Conservation (phyloP, 2,113 vertebrate species). For the Oxygymnocypris stewartii region DNA sequence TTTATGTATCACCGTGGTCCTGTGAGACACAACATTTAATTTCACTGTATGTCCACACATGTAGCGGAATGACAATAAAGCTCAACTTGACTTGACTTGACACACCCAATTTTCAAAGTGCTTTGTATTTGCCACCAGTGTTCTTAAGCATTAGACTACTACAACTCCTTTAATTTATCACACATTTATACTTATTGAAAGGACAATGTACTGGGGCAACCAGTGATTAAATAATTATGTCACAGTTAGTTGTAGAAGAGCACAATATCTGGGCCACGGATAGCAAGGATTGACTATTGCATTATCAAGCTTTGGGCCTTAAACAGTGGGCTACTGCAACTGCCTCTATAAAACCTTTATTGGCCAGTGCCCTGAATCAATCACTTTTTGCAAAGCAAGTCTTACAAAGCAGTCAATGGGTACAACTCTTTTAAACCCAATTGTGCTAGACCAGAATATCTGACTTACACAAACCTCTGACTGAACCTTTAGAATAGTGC, state of each 20-base stretch:
- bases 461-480: background rate
- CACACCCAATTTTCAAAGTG: background rate
- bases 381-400: slow-evolving; percentile 1
- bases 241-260: slow-evolving; percentile 3
- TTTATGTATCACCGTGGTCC: too few relatives aligned
- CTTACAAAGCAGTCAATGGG: background rate
- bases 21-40: too few relatives aligned
- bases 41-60: too few relatives aligned
- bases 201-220: slow-evolving; percentile 4
- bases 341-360: slow-evolving; percentile 9
- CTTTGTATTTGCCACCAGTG: background rate
- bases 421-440: slow-evolving; percentile 4
- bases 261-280: background rate
- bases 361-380: background rate
- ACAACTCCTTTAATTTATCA: background rate
- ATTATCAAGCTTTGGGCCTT: slow-evolving; percentile 7
- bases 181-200: background rate
- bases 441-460: background rate
- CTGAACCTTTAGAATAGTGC: background rate
- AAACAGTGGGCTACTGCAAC: background rate
- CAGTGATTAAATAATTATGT: background rate
- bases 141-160: background rate
- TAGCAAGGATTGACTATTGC: background rate
- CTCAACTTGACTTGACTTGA: too few relatives aligned
- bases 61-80: too few relatives aligned